Evolutionary conservation across 2,113 vertebrate genomes (phyloP).

Genomic region (Capra hircus): DNA sequence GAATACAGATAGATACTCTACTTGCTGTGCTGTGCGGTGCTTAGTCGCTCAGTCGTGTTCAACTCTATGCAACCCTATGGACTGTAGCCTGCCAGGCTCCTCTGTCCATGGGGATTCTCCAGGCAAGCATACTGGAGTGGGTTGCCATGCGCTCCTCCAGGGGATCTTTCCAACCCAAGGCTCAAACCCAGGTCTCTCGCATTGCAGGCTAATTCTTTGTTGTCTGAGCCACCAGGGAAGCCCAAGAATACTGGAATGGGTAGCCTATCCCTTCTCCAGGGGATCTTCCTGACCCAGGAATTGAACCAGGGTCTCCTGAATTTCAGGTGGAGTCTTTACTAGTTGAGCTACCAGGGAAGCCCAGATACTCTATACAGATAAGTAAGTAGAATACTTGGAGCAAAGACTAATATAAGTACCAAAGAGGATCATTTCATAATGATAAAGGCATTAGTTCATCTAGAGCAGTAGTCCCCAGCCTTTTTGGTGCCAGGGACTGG

Average conservation of each 20-base stretch:
- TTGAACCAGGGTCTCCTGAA: not conserved
- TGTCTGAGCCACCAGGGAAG: not conserved
- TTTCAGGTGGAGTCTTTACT: not conserved
- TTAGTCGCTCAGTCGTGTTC: fast-evolving
- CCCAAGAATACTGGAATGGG: not conserved
- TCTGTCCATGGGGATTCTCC: not conserved
- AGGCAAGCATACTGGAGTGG: not conserved
- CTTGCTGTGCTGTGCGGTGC: not conserved
- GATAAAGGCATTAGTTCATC: not conserved
- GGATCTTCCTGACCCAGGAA: not conserved
- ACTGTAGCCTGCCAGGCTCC: not conserved
- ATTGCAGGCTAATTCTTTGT: not conserved
- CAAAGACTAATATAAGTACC: not conserved
- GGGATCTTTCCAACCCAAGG: not conserved
- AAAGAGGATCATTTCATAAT: not conserved
- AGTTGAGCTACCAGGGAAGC: not conserved
- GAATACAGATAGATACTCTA: not conserved
- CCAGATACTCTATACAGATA: not conserved
- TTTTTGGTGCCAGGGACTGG: not conserved
- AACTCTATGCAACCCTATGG: fast-evolving
- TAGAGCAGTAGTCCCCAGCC: not conserved
- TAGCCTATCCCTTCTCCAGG: not conserved
- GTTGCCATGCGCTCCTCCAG: not conserved
- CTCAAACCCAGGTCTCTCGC: not conserved
- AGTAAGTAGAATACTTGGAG: not conserved